Base-by-base conservation (phyloP, 35 echinoderm and acorn worm genomes). In the Diadema setosum region DNA sequence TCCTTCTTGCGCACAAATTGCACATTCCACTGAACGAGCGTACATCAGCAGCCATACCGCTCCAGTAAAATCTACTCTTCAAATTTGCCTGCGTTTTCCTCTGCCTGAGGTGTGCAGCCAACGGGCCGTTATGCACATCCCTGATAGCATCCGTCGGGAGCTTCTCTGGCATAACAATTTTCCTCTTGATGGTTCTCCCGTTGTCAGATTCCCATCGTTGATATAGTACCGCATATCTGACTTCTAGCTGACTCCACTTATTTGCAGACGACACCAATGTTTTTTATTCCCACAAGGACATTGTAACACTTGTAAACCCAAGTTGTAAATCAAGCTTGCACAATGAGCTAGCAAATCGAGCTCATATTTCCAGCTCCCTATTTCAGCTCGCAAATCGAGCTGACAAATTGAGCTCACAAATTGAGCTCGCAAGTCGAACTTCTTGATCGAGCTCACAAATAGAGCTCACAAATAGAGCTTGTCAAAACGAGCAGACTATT, bases 201-300 rank as follows among this genome's bases (percentile, higher is more conserved):
- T 85, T 58, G 16, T 64, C 34, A 1, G 83, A 32, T 25, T 85
- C 83, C 83, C 83, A 85, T 17, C 83, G n/a, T n/a, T n/a, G n/a
- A n/a, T n/a, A n/a, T n/a, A n/a, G n/a, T n/a, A n/a, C n/a, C n/a
- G n/a, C n/a, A n/a, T n/a, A n/a, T 0, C 34, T 20, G 21, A 36
- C 9, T 5, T 30, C 29, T 5, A 85, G 16, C 33, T 39, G 49
- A 39, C 65, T 25, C 32, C 83, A 85, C 49, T 67, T 7, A 4
- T 3, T 2, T 58, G 50, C 59, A 61, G 39, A 64, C 8, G 57
- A 35, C 33, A 34, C 65, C 5, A 7, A 4, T 2, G 83, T 32
- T n/a, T n/a, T n/a, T n/a, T n/a, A n/a, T n/a, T n/a, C n/a, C n/a
- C n/a, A n/a, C n/a, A n/a, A n/a, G n/a, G n/a, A n/a, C n/a, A n/a